phyloP scores from a whole-genome alignment of 2,113 vertebrate species.

The Madoqua kirkii region DNA sequence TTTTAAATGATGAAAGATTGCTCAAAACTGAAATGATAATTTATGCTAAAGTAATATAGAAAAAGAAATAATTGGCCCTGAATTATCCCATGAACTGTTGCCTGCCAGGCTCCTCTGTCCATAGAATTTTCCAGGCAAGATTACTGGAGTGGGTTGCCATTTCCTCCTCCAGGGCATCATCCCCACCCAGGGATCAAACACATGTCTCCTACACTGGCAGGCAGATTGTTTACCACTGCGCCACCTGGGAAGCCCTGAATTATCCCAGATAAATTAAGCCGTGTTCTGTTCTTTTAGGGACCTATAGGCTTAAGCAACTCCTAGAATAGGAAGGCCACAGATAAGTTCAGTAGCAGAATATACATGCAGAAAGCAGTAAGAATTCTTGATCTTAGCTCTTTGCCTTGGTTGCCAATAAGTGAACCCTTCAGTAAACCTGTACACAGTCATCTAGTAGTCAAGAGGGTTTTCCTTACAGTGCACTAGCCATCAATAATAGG shows the following conservation, averaged over 20 bases:
- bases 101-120: neutral
- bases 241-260: neutral
- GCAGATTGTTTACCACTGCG: neutral
- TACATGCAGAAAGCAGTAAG: neutral
- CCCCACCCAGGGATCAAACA: neutral
- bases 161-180: neutral
- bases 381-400: slow-evolving; percentile 22
- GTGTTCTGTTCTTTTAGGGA: slow-evolving; percentile 7
- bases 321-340: neutral
- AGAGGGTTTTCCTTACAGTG: neutral
- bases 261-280: neutral
- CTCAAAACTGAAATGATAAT: neutral
- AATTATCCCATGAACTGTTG: neutral
- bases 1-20: neutral
- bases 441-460: neutral
- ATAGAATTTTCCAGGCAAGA: neutral
- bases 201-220: neutral
- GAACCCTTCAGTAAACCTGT: neutral
- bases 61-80: neutral
- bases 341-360: slow-evolving; percentile 5
- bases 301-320: neutral
- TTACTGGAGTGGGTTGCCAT: neutral
- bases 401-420: neutral
- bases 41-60: neutral
- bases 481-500: neutral